Evolutionary conservation across 92 coral and sea anemone species (phyloP), one percentile per base, ranked within the genome.

Genomic region (Phymanthus crucifer): DNA sequence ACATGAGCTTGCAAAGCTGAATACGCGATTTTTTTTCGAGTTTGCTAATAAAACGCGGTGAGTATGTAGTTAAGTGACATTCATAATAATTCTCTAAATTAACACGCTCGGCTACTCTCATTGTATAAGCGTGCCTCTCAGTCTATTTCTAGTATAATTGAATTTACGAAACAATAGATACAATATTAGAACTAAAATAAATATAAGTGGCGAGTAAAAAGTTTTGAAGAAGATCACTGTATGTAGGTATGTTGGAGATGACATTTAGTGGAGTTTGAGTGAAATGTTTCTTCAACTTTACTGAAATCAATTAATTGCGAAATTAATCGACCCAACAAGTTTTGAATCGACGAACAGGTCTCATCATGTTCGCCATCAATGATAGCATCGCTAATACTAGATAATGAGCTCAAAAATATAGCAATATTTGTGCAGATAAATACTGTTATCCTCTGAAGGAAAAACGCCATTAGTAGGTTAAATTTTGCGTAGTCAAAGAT

Each of bases 271-370:
- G 64, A 3, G 9, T 21, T 54, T 24, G 3, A 54, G 27, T 54
- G n/a, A 10, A 19, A 54, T 54, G 13, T 54, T 54, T 23, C 64
- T 23, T 54, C 27, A 19, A 21, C 0, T n/a, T 54, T 54, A 1
- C 6, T 4, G 64, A 10, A 21, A 54, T 54, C 64, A n/a, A 54
- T 54, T 54, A 54, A 18, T 54, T 54, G 64, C 64, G 64, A 54
- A 54, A 54, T 54, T 4, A 21, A 29, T 19, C 14, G 64, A 54
- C 26, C 64, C 27, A 3, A 14, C 64, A 54, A 21, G 64, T 21
- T 54, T 54, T 54, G 21, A 21, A 54, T 54, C 64, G 64, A 54
- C 31, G 64, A 54, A 54, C 64, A 54, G 64, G 64, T 54, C 64
- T 54, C 27, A 7, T 54, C 64, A 0, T 54, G 64, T 54, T 54